Evolutionary conservation across 1,140 invertebrate species (phyloP), one percentile per base, ranked within the genome.

Genomic region (Tetragnatha versicolor): DNA sequence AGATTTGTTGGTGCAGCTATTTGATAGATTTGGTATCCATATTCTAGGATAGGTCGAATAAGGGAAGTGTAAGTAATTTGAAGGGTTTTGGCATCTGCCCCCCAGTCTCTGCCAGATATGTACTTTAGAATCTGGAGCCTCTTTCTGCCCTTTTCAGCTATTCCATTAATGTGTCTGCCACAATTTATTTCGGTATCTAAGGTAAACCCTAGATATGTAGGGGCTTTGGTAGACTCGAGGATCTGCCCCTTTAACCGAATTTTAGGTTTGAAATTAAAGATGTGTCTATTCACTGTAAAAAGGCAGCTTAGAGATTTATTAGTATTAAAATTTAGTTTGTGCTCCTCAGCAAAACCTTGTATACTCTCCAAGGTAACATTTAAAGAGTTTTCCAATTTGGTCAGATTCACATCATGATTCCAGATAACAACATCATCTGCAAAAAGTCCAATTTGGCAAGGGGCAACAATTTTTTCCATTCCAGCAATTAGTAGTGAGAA

Each of bases 41-140:
- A n/a, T n/a, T n/a, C n/a, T n/a, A n/a, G n/a, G n/a, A n/a, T n/a
- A n/a, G n/a, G n/a, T 69, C n/a, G 0, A 25, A 69, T 69, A 37
- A 69, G 17, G 37, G 31, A 5, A n/a, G 9, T 69, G 25, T 69
- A 69, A 22, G 47, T 39, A 53, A 53, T 53, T 53, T 53, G 9
- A 22, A 69, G 7, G 37, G 33, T 69, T 31, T 69, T 69, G 14
- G 7, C 31, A 53, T 49, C 65, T 25, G 25, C 65, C 33, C 17
- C n/a, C n/a, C n/a, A n/a, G n/a, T n/a, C n/a, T n/a, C n/a, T n/a
- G n/a, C n/a, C n/a, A n/a, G n/a, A n/a, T 33, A 68, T 68, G 51
- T 68, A 68, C 33, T 68, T 68, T n/a, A 51, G 22, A n/a, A 51
- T 2, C 0, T 49, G 65, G 10, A 68, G 58, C 27, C 42, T 68